Conservation (phyloP, 37 sponge, comb jelly and placozoan species). For the Hormiphora californensis region DNA sequence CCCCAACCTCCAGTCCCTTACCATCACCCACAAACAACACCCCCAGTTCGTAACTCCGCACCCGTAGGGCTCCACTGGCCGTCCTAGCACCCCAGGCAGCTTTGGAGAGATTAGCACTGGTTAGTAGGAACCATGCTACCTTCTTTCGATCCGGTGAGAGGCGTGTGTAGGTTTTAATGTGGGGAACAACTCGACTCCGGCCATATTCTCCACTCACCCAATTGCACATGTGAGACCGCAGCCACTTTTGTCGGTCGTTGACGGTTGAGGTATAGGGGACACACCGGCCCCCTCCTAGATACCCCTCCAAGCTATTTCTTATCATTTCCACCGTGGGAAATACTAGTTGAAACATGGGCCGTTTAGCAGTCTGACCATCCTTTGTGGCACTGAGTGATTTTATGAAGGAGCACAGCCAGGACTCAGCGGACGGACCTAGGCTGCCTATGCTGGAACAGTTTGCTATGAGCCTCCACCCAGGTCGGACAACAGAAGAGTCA, state of each 20-base stretch:
- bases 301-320: constrained; percentile 75
- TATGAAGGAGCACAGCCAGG: constrained; percentile 65
- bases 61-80: constrained; percentile 54
- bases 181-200: constrained; percentile 77
- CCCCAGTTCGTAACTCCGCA: constrained; percentile 11
- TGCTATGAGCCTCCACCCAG: constrained; percentile 75
- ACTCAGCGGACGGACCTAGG: constrained; percentile 62
- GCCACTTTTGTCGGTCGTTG: constrained; percentile 72
- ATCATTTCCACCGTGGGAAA: constrained; percentile 88
- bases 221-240: constrained; percentile 7
- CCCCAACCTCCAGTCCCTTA: not conserved
- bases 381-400: not conserved
- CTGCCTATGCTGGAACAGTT: constrained; percentile 91
- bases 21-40: not conserved
- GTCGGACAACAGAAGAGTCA: not conserved
- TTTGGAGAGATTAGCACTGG: constrained; percentile 92
- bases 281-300: constrained; percentile 68
- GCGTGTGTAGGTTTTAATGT: constrained; percentile 89
- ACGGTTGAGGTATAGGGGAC: constrained; percentile 73
- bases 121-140: constrained; percentile 82
- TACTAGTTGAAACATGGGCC: constrained; percentile 52
- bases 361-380: constrained; percentile 55
- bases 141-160: constrained; percentile 66
- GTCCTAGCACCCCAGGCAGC: constrained; percentile 84
- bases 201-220: constrained; percentile 59